phyloP scores from a whole-genome alignment of 2,113 vertebrate species.

The Otis tarda region DNA sequence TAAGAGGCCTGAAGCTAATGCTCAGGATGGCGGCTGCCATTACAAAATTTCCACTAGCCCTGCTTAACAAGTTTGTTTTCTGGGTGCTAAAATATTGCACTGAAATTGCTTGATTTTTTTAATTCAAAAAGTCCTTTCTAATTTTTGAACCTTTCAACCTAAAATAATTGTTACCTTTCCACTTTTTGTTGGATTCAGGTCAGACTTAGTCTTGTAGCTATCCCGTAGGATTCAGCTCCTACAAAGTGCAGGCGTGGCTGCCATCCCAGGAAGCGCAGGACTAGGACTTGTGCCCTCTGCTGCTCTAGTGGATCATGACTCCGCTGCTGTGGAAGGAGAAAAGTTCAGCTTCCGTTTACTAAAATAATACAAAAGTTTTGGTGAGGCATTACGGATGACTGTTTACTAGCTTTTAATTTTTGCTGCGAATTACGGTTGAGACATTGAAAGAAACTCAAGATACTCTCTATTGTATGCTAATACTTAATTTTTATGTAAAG shows the following conservation, averaged over 20 bases:
- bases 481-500: not conserved
- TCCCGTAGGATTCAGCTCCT: not conserved
- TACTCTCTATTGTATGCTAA: not conserved
- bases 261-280: no score
- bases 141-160: not conserved
- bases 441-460: not conserved
- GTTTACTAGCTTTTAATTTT: not conserved
- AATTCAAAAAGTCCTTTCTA: not conserved
- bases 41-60: not conserved
- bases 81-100: not conserved
- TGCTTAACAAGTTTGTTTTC: not conserved
- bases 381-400: fast-evolving
- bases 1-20: not conserved
- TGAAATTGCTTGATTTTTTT: not conserved
- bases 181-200: not conserved
- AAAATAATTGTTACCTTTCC: not conserved
- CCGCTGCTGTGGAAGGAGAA: not conserved
- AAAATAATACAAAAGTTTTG: fast-evolving
- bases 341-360: fast-evolving
- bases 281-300: not conserved
- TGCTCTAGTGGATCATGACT: not conserved
- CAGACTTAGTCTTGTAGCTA: not conserved
- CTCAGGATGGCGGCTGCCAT: not conserved
- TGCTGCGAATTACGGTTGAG: fast-evolving
- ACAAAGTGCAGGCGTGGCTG: not conserved